Conservation (phyloP, 2,888 invertebrate species). For the Syrphus vitripennis region DNA sequence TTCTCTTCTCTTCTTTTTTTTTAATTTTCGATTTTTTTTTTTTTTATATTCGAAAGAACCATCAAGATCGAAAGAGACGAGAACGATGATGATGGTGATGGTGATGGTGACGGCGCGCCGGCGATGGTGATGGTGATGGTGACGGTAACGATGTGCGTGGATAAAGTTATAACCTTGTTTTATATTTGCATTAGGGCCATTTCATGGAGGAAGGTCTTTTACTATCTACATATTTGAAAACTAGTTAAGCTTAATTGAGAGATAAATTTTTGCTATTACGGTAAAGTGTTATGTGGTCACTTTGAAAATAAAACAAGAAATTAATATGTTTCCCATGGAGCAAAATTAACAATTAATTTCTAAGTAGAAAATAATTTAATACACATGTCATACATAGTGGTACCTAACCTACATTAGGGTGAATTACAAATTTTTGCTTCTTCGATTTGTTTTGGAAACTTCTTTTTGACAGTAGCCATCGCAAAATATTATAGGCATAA, state of each 20-base stretch:
- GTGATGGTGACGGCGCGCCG: neutral
- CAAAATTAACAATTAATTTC: neutral
- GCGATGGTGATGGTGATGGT: neutral
- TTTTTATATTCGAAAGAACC: neutral
- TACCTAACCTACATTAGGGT: too few species aligned
- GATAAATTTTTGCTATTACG: neutral
- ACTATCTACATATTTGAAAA: neutral
- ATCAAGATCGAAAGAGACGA: constrained; percentile 9
- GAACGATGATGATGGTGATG: neutral
- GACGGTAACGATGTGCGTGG: neutral
- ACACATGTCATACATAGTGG: neutral
- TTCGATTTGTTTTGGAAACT: too few species aligned
- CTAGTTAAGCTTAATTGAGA: constrained; percentile 7
- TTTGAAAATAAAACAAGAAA: neutral
- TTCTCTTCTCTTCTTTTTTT: neutral
- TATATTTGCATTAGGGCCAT: neutral
- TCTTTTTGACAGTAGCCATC: too few species aligned
- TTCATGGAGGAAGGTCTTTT: neutral
- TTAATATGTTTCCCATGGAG: neutral
- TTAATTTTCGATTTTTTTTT: neutral
- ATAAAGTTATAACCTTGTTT: constrained; percentile 16
- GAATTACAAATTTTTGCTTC: too few species aligned
- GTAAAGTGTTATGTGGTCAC: neutral
- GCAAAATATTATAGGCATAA: too few species aligned
- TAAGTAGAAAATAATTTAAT: neutral